phyloP scores from a whole-genome alignment of 2,888 invertebrate genomes.

The Tenthredo livida region DNA sequence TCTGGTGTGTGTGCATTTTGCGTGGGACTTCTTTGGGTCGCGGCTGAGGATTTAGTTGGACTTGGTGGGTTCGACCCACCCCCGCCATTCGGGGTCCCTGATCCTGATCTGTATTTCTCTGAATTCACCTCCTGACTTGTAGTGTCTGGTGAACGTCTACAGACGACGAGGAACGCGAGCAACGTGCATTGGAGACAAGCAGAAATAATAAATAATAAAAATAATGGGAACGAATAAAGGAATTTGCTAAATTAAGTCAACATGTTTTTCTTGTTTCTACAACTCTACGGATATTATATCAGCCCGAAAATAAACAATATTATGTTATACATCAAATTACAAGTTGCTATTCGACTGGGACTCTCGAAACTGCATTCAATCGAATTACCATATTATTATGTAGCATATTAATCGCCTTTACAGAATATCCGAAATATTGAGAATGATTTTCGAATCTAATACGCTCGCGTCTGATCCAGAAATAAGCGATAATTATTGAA shows the following conservation, averaged over 20 bases:
- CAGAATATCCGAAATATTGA: not conserved
- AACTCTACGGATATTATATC: not conserved
- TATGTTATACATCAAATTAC: slow-evolving; percentile 12
- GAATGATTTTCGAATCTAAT: not conserved
- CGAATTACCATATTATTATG: not conserved
- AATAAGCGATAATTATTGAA: not conserved
- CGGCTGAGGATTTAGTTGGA: slow-evolving; percentile 71
- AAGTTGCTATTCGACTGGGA: not conserved
- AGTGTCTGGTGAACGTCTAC: slow-evolving; percentile 76
- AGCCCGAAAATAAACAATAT: not conserved
- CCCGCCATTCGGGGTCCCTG: slow-evolving; percentile 69
- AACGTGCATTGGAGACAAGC: slow-evolving; percentile 73
- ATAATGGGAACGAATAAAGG: slow-evolving; percentile 57
- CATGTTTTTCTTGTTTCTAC: not conserved
- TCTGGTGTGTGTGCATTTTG: slow-evolving; percentile 69
- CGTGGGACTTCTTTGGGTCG: slow-evolving; percentile 71
- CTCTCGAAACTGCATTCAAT: not conserved
- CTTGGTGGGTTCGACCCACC: slow-evolving; percentile 73
- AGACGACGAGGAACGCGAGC: slow-evolving; percentile 54
- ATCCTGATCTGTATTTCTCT: slow-evolving; percentile 74
- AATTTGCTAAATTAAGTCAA: not conserved
- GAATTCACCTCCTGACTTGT: slow-evolving; percentile 74
- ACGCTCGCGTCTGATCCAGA: not conserved
- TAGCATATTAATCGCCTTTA: not conserved
- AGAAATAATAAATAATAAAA: slow-evolving; percentile 60